Evolutionary conservation across 1,140 invertebrate genomes (phyloP), one percentile per base, ranked within the genome.

Genomic region (Drosophila nannoptera): DNA sequence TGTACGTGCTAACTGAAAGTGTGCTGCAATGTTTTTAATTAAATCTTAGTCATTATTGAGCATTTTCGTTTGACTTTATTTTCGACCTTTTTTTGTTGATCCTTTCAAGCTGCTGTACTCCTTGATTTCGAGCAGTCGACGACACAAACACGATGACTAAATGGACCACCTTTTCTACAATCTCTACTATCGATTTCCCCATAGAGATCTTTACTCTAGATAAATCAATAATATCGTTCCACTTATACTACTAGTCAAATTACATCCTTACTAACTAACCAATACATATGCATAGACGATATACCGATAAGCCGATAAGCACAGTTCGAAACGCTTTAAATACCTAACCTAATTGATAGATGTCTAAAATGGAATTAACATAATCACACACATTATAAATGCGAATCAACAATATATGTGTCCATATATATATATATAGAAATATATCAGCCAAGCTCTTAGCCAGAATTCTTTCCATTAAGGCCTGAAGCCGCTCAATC

Each of bases 151-250:
- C 86, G 77, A 88, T 82, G 75, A 87, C 81, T 70, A 88, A 84
- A 88, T 88, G 86, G 86, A 88, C 86, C 86, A 88, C 86, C 86
- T 86, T 87, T 88, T 84, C 75, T 87, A 87, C 70, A 69, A 74
- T 69, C 62, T 74, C 65, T 70, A 75, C 60, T 54, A 61, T 56
- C 61, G 50, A 62, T 22, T 22, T 22, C 22, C 33, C 46, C 40
- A 58, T 66, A 22, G 66, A 42, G 38, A 73, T 53, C 36, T 63
- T 63, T 54, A 68, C 58, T 75, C 58, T 75, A 83, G 78, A 63
- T 77, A 83, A 83, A 83, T 69, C 55, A 65, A 69, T 22, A 22
- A 22, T 83, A 68, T 42, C 59, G 60, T 59, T 70, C 74, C 63
- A 60, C 60, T 73, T 50, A 14, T 33, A 54, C 49, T 48, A 64